These are phyloP conservation scores for Heteromurus nitidus DNA, from an alignment of 2,888 invertebrate genomes.

Conservation along the genomic window DNA sequence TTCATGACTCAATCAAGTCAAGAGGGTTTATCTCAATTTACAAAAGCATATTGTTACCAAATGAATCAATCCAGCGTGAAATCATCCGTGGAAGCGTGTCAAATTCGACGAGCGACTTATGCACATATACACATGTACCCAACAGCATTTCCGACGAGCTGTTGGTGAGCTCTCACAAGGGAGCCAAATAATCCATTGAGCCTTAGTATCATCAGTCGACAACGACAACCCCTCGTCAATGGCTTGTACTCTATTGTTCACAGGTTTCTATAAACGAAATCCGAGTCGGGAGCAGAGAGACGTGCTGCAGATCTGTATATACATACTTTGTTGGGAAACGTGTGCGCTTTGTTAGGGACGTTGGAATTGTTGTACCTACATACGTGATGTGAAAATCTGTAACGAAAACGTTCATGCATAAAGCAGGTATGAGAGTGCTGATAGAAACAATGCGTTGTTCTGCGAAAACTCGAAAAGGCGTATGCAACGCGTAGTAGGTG, in stretches of 20 bases:
- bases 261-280: background rate
- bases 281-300: background rate
- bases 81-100: constrained; percentile 67
- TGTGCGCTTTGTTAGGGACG: background rate
- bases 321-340: background rate
- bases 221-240: constrained; percentile 22
- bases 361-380: no score
- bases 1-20: constrained; percentile 63
- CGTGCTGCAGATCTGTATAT: background rate
- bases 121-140: background rate
- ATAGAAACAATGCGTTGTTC: no score
- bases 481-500: no score
- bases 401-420: no score
- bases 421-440: no score
- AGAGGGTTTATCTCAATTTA: constrained; percentile 60
- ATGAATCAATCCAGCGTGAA: constrained; percentile 67
- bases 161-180: constrained; percentile 31
- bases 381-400: no score
- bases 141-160: constrained; percentile 3
- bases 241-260: constrained; percentile 17
- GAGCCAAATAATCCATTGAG: constrained; percentile 55
- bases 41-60: constrained; percentile 67
- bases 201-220: background rate
- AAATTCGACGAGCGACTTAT: constrained; percentile 56
- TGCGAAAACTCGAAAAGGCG: no score